Conservation (phyloP, 2,113 vertebrate genomes). For the Crotalus tigris region DNA sequence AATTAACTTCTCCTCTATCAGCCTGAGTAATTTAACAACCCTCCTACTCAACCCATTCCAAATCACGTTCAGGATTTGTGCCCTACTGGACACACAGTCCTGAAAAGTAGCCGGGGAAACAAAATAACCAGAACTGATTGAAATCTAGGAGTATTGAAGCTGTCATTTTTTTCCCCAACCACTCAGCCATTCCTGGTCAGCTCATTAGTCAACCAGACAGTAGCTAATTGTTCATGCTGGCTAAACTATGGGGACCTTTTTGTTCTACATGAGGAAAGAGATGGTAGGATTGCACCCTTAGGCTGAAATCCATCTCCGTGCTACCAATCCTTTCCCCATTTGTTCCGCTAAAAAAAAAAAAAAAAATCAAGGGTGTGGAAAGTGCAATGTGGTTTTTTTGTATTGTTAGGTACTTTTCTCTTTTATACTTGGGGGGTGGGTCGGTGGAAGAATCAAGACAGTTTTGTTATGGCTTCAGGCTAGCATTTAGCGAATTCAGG, state of each 20-base stretch:
- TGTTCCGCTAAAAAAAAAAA: not conserved
- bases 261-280: not conserved
- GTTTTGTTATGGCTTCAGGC: constrained; percentile 12
- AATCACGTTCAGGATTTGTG: not conserved
- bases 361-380: not conserved
- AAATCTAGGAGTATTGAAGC: not conserved
- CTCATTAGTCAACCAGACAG: constrained; percentile 5
- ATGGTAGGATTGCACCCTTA: not conserved
- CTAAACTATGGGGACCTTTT: not conserved
- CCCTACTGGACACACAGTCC: not conserved
- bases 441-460: not conserved
- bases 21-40: not conserved
- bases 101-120: not conserved
- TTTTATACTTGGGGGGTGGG: not conserved
- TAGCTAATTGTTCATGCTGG: constrained; percentile 10
- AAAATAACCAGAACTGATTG: not conserved
- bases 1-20: not conserved
- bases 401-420: not conserved
- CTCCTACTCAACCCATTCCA: not conserved
- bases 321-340: not conserved
- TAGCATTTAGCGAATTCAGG: not conserved
- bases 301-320: not conserved
- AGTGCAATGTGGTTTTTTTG: not conserved
- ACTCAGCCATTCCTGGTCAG: not conserved
- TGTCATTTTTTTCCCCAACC: not conserved